A percentile compares a stretch with the other conserved stretches of the same genome.
phyloP scores from a whole-genome alignment of 2,888 invertebrate genomes.

The Caenorhabditis sp. region DNA sequence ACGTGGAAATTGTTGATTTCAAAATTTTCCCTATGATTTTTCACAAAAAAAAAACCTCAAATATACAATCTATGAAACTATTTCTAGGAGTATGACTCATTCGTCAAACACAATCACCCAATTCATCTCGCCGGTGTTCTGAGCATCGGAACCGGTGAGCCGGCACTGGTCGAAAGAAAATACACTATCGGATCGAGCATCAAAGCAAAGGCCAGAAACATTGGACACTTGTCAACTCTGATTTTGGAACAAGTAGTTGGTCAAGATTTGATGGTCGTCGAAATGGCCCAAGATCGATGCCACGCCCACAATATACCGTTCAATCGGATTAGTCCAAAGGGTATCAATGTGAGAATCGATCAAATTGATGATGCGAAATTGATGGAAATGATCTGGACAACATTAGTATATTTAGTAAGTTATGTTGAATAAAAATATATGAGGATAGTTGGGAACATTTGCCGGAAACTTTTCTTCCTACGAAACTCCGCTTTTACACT shows the following conservation, averaged over 20 bases:
- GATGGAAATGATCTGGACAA: slow-evolving; percentile 67
- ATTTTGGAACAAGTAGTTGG: slow-evolving; percentile 67
- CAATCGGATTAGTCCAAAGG: slow-evolving; percentile 59
- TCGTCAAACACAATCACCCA: slow-evolving; percentile 51
- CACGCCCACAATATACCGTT: slow-evolving; percentile 64
- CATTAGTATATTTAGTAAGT: slow-evolving; percentile 55
- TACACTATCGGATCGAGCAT: slow-evolving; percentile 55
- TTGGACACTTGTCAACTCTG: slow-evolving; percentile 57
- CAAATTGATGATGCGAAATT: slow-evolving; percentile 65
- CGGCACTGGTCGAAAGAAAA: slow-evolving; percentile 39
- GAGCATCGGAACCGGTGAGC: slow-evolving; percentile 66
- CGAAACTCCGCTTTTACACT: too few relatives aligned
- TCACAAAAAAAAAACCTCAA: too few relatives aligned
- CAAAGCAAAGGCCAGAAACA: slow-evolving; percentile 52
- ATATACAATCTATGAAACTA: too few relatives aligned
- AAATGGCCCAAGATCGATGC: slow-evolving; percentile 62
- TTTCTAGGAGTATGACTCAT: slow-evolving; percentile 61
- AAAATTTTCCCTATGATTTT: too few relatives aligned
- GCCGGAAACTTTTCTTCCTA: too few relatives aligned
- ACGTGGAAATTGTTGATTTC: too few relatives aligned
- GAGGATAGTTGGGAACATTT: too few relatives aligned
- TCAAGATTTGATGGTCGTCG: slow-evolving; percentile 63
- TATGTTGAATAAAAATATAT: too few relatives aligned
- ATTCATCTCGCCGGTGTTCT: slow-evolving; percentile 58
- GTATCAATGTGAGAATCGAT: slow-evolving; percentile 65